Evolutionary conservation across 2,888 invertebrate genomes (phyloP), one percentile per base, ranked within the genome.

Genomic region (Microctonus aethiopoides): DNA sequence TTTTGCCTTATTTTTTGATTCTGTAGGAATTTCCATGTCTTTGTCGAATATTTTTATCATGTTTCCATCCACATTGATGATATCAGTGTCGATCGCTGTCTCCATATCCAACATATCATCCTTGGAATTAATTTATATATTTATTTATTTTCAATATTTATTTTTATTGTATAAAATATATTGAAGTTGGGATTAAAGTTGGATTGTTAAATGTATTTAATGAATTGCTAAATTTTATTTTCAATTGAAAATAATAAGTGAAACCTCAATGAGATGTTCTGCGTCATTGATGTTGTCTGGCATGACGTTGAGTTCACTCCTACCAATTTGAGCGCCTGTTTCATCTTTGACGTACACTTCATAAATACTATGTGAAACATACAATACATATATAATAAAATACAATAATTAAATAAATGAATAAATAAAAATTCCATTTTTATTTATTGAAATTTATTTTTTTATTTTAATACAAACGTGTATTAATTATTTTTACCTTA

Each of bases 291-390:
- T 24, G 32, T 34, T 36, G 39, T 41, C 54, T 29, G 65, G 62
- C 66, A 62, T 39, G 5, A 71, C 64, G 16, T 75, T 72, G 39
- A 74, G 68, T 54, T 78, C 77, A 64, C 72, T 75, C 57, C 74
- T 74, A 22, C 73, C 74, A 24, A 79, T 77, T 61, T 65, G 69
- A 41, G 41, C 41, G 24, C 26, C 54, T 9, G 36, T 74, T 57
- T 83, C 84, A 52, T 83, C 84, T 70, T 84, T 84, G 61, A 84
- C 83, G 70, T 83, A 84, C 16, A 84, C 84, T 75, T 84, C 84
- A 71, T 84, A 84, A 59, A 84, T 81, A 56, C 84, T 84, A 71
- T 61, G 46, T 60, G n/a, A 52, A 11, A 26, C 20, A 60, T 32
- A 64, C 32, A 16, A 36, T 46, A 22, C 2, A 60, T 20, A 60